These are phyloP conservation scores for Beris morrisii DNA, from an alignment of 2,888 invertebrate genomes.

Conservation along the genomic window DNA sequence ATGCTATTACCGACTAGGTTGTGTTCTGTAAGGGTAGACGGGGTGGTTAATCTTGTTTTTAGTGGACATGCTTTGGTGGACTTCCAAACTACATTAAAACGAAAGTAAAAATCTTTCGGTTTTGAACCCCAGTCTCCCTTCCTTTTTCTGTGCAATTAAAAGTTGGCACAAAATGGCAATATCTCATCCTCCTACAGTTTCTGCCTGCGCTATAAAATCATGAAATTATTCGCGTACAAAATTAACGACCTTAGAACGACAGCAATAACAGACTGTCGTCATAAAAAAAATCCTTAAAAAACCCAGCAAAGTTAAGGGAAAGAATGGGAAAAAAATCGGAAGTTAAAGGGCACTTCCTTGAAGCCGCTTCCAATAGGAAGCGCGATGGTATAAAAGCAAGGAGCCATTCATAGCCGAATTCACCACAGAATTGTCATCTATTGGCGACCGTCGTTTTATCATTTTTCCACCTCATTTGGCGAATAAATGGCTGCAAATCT, in stretches of 20 bases:
- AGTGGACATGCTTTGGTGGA: too few relatives aligned
- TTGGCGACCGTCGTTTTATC: neutral
- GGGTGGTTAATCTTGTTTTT: neutral
- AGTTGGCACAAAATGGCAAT: constrained; percentile 14
- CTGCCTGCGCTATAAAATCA: constrained; percentile 7
- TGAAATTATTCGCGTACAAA: neutral
- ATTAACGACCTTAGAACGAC: constrained; percentile 2
- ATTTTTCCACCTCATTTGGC: constrained; percentile 29
- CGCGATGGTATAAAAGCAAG: neutral
- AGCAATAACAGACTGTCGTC: constrained; percentile 3
- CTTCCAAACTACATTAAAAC: too few relatives aligned
- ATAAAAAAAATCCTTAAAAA: constrained; percentile 6
- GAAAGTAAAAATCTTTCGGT: neutral
- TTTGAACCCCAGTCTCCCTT: neutral
- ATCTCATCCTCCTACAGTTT: neutral
- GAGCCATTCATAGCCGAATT: too few relatives aligned
- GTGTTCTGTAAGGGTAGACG: too few relatives aligned
- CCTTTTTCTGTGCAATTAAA: constrained; percentile 16
- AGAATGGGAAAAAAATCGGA: too few relatives aligned
- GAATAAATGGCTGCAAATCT: constrained; percentile 23
- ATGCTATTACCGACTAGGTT: too few relatives aligned
- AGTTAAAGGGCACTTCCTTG: constrained; percentile 12
- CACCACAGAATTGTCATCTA: too few relatives aligned
- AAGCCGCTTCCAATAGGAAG: neutral
- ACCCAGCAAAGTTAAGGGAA: constrained; percentile 1